Base-by-base conservation (phyloP, 2,797 vertebrate species). In the Vireo griseus region DNA sequence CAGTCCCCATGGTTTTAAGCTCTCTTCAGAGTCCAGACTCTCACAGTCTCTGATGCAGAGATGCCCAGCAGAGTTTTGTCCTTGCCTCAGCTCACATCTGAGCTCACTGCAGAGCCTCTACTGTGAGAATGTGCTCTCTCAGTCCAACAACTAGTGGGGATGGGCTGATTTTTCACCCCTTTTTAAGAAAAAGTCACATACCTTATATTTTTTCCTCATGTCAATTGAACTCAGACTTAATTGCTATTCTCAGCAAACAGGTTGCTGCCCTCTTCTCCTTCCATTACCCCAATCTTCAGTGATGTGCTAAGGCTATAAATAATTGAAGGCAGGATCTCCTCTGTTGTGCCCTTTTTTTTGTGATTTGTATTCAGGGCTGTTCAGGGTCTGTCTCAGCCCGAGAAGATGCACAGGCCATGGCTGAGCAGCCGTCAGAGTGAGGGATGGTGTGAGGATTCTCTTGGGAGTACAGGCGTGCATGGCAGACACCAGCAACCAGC, bases 211-310 rank as follows among this genome's bases (percentile, higher is more conserved):
- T 73, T 72, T 18, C 35, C 2, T 9, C 16, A 5, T 48, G 50
- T 31, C 33, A 71, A 0, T 18, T 88, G 69, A 84, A 65, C 11
- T 24, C n/a, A 86, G 35, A 54, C 66, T 68, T 65, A 77, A 55
- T 57, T 79, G 57, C 71, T 83, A 7, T 91, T 94, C 65, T 86
- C 62, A 86, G 75, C 45, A 35, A 22, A 71, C n/a, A 73, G n/a
- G 39, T 75, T 80, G 73, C 79, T 81, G 69, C n/a, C 28, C 39
- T 91, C 65, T 71, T 15, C 35, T 82, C 82, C 37, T 61, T 62
- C 73, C 52, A 54, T 67, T 3, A 1, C 8, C 16, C 40, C 9
- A 2, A 0, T 54, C n/a, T 54, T 69, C 52, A 45, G 35, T 11
- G 48, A 55, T 45, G 24, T 67, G 29, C 69, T 63, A 47, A 76